Conservation (phyloP, 1,140 invertebrate genomes). For the Drosophila leontia region DNA sequence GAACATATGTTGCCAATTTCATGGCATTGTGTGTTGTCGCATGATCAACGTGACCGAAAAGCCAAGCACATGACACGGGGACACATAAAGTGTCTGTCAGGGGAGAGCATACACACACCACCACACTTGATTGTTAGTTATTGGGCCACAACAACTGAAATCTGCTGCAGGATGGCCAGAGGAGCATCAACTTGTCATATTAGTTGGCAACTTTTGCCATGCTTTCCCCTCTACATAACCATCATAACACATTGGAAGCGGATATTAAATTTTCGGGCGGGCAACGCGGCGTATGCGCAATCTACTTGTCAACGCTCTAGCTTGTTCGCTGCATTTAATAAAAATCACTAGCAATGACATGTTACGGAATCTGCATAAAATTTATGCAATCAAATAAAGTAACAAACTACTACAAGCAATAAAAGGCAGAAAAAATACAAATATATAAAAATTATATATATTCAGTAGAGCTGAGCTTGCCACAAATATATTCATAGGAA, state of each 20-base stretch:
- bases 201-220: slow-evolving; percentile 58
- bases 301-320: slow-evolving; percentile 66
- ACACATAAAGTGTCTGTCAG: slow-evolving; percentile 67
- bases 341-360: slow-evolving; percentile 78
- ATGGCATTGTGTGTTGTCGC: slow-evolving; percentile 44
- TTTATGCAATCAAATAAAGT: slow-evolving; percentile 78
- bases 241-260: slow-evolving; percentile 39
- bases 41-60: slow-evolving; percentile 75
- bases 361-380: slow-evolving; percentile 74
- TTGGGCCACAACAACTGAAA: slow-evolving; percentile 50
- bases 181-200: slow-evolving; percentile 78
- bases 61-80: slow-evolving; percentile 57
- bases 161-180: slow-evolving; percentile 38
- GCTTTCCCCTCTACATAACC: neutral
- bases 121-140: slow-evolving; percentile 67
- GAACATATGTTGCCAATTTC: slow-evolving; percentile 60
- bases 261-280: slow-evolving; percentile 68
- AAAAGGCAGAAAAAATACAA: slow-evolving; percentile 30
- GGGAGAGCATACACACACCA: slow-evolving; percentile 16
- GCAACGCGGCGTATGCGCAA: slow-evolving; percentile 74
- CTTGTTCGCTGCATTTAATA: slow-evolving; percentile 70
- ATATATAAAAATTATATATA: slow-evolving; percentile 8
- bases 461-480: slow-evolving; percentile 19
- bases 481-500: slow-evolving; percentile 80
- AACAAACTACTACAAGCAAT: slow-evolving; percentile 50